A percentile compares a stretch with the other conserved stretches of the same genome.
Evolutionary conservation across 2,888 invertebrate species (phyloP).

Genomic region (Aleiodes testaceus): DNA sequence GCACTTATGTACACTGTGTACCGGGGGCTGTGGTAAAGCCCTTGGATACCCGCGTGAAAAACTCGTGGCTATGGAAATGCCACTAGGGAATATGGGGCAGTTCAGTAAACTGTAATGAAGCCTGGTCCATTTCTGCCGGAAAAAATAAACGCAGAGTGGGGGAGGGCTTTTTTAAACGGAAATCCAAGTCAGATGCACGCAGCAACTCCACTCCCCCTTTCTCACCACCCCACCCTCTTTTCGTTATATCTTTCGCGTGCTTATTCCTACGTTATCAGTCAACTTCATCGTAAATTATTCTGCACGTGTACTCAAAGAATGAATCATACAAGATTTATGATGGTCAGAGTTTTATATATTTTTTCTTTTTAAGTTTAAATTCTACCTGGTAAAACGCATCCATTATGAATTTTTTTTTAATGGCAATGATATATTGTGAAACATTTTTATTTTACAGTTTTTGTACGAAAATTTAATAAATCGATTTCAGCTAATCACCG

Average conservation of each 20-base stretch:
- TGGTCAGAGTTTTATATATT: background rate
- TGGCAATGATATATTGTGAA: no score
- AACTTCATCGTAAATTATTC: slow-evolving; percentile 40
- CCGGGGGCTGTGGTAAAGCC: slow-evolving; percentile 26
- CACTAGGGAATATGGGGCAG: slow-evolving; percentile 28
- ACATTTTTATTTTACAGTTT: no score
- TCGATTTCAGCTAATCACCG: no score
- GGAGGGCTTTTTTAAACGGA: slow-evolving; percentile 12
- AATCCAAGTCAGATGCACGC: slow-evolving; percentile 38
- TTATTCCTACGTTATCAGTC: slow-evolving; percentile 32
- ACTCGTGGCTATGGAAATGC: slow-evolving; percentile 24
- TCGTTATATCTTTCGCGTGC: slow-evolving; percentile 24
- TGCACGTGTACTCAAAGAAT: slow-evolving; percentile 9
- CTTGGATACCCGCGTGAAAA: slow-evolving; percentile 18
- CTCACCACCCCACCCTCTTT: background rate
- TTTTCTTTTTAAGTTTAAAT: no score
- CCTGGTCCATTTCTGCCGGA: background rate
- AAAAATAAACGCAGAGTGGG: slow-evolving; percentile 22
- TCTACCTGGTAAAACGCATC: no score
- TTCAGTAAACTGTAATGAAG: slow-evolving; percentile 30
- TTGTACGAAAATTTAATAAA: no score
- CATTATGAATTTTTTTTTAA: no score
- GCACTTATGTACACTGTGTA: slow-evolving; percentile 38
- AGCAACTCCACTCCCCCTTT: slow-evolving; percentile 14
- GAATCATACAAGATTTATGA: slow-evolving; percentile 23